A percentile compares a stretch with the other conserved stretches of the same genome.
Evolutionary conservation across 1,140 invertebrate genomes (phyloP).

Genomic region (Linepithema humile): DNA sequence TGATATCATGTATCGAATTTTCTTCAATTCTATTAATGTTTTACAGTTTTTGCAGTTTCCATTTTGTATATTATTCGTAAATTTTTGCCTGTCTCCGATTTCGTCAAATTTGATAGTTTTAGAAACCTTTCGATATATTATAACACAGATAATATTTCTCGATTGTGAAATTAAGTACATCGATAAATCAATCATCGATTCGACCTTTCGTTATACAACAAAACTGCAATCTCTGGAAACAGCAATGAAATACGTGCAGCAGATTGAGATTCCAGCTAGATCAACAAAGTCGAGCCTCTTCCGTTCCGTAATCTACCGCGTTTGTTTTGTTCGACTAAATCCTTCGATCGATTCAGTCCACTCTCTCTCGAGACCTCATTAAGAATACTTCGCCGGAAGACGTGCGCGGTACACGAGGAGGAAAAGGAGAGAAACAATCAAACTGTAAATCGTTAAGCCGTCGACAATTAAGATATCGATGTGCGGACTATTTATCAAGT

Average conservation of each 20-base stretch:
- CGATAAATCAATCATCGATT: background rate
- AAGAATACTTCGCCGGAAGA: constrained; percentile 8
- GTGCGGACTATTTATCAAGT: constrained; percentile 23
- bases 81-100: background rate
- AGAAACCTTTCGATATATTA: background rate
- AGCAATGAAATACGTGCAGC: background rate
- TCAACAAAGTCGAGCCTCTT: background rate
- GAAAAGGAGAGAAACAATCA: constrained; percentile 18
- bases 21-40: background rate
- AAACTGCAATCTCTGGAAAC: background rate
- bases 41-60: background rate
- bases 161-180: background rate
- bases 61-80: background rate
- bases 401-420: background rate
- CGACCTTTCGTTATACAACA: background rate
- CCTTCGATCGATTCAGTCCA: constrained; percentile 9
- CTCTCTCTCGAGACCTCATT: constrained; percentile 1
- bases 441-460: constrained; percentile 7
- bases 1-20: no score
- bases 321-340: constrained; percentile 32
- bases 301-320: background rate
- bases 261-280: constrained; percentile 13
- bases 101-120: background rate
- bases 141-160: background rate
- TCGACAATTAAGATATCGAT: constrained; percentile 19